A percentile compares a stretch with the other conserved stretches of the same genome.
These are phyloP conservation scores for Anthophora plumipes DNA, from an alignment of 2,888 invertebrate genomes.

Conservation along the genomic window DNA sequence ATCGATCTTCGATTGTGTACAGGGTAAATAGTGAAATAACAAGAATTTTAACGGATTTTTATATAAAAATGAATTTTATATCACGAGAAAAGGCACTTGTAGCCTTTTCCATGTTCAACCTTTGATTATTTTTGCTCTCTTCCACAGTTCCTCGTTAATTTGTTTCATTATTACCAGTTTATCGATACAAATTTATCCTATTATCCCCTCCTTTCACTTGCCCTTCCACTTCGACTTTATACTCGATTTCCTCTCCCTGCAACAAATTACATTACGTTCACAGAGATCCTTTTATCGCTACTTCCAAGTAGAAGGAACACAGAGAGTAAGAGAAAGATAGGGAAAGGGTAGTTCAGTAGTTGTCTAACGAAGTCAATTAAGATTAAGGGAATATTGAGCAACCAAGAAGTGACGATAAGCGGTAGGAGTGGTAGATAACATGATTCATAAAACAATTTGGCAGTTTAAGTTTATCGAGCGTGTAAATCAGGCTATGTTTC, in stretches of 20 bases:
- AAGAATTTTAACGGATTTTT: background rate
- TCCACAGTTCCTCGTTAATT: background rate
- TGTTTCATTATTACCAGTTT: background rate
- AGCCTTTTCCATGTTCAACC: background rate
- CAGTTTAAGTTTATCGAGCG: slow-evolving; percentile 31
- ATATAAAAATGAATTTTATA: no score
- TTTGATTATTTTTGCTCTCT: background rate
- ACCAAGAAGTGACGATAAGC: slow-evolving; percentile 15
- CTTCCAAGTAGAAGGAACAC: background rate
- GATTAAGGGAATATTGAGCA: slow-evolving; percentile 34
- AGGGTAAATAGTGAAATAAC: background rate
- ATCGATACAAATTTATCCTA: background rate
- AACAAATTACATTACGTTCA: background rate
- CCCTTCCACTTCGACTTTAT: background rate
- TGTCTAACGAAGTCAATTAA: slow-evolving; percentile 27
- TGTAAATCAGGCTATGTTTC: slow-evolving; percentile 26
- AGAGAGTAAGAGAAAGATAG: background rate
- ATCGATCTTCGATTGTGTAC: background rate
- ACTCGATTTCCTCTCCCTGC: background rate
- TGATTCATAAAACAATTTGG: slow-evolving; percentile 47
- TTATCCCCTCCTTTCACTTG: background rate
- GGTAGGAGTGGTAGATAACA: slow-evolving; percentile 12
- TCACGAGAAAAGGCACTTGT: background rate
- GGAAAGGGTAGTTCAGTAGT: background rate
- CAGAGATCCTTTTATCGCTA: slow-evolving; percentile 24